phyloP scores from a whole-genome alignment of 2,888 invertebrate genomes.

The Macrophya annulata region DNA sequence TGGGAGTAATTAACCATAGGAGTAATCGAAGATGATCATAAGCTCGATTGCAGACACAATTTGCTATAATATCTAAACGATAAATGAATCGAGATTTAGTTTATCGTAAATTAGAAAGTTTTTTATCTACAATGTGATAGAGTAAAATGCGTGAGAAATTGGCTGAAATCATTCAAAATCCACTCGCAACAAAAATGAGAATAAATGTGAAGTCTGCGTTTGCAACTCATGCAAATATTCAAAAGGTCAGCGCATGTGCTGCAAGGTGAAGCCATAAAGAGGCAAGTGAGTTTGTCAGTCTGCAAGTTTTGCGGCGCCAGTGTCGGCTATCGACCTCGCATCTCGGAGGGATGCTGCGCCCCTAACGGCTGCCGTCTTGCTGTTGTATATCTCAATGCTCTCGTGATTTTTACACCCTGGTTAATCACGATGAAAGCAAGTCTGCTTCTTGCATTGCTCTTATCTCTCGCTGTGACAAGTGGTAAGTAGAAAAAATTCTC shows the following conservation, averaged over 20 bases:
- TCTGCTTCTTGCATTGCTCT: conserved; percentile 52
- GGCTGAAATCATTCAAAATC: too few relatives aligned
- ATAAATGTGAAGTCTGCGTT: not conserved
- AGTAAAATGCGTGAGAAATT: not conserved
- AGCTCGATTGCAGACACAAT: not conserved
- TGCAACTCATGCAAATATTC: not conserved
- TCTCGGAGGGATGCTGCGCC: conserved; percentile 69
- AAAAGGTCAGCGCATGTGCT: conserved; percentile 46
- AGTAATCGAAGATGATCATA: not conserved
- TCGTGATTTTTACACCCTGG: not conserved
- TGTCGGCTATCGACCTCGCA: conserved; percentile 71
- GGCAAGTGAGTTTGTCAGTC: conserved; percentile 7
- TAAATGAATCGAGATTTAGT: not conserved
- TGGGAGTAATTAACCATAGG: not conserved
- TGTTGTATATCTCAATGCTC: conserved; percentile 59
- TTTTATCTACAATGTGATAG: not conserved
- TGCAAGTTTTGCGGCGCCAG: conserved; percentile 67
- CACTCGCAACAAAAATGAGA: not conserved
- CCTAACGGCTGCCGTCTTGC: conserved; percentile 58
- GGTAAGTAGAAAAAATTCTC: conserved; percentile 48
- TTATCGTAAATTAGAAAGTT: not conserved
- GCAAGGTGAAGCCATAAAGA: conserved; percentile 42
- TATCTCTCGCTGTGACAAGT: conserved; percentile 52
- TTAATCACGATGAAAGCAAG: conserved; percentile 39
- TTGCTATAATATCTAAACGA: not conserved